phyloP scores from a whole-genome alignment of 2,888 invertebrate species.

The Cosmopolites sordidus region DNA sequence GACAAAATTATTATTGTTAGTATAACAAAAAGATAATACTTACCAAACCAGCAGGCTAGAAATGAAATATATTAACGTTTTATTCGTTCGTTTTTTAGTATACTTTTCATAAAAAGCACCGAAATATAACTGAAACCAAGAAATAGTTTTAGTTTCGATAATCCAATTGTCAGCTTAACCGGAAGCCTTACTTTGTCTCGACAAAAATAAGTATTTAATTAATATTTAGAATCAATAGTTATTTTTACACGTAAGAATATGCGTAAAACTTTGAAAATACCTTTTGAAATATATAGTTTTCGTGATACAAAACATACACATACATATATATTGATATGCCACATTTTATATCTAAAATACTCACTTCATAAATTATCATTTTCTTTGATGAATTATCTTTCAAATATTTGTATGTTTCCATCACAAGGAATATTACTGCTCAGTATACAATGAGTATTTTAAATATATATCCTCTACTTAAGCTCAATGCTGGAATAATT shows the following conservation, averaged over 20 bases:
- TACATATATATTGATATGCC: slow-evolving; percentile 44
- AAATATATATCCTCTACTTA: slow-evolving; percentile 21
- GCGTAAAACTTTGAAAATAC: too few relatives aligned
- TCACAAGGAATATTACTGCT: too few relatives aligned
- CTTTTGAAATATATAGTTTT: too few relatives aligned
- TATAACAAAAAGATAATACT: slow-evolving; percentile 11
- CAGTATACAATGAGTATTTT: slow-evolving; percentile 22
- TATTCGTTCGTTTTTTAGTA: not conserved
- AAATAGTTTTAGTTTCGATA: not conserved
- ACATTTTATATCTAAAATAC: slow-evolving; percentile 38
- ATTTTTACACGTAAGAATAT: too few relatives aligned
- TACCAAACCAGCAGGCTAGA: slow-evolving; percentile 13
- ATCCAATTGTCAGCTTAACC: not conserved
- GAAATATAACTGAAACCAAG: not conserved
- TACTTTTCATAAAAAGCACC: too few relatives aligned
- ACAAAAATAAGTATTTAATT: not conserved
- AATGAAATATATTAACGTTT: not conserved
- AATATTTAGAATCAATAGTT: too few relatives aligned
- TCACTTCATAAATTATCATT: too few relatives aligned
- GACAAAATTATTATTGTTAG: slow-evolving; percentile 11
- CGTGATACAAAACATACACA: too few relatives aligned
- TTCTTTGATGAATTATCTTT: too few relatives aligned
- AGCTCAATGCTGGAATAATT: slow-evolving; percentile 28
- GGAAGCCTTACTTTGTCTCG: not conserved
- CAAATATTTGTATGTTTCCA: too few relatives aligned